Base-by-base conservation (phyloP, 2,888 invertebrate species). In the Eristalis arbustorum region DNA sequence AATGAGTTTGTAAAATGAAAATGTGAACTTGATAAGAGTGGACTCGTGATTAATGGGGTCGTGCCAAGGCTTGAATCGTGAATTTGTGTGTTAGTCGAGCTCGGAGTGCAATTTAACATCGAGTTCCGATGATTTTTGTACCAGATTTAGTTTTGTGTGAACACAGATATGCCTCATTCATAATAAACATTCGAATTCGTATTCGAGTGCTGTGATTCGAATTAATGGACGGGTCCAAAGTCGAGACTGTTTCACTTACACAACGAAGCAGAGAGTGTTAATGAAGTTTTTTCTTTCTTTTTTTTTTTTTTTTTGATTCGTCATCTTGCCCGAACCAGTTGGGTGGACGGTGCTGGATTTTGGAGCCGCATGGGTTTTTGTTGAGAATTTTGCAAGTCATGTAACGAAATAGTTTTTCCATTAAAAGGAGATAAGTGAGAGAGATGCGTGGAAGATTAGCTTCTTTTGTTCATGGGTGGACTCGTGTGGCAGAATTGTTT, bases 31-130 rank as follows among this genome's bases (percentile, higher is more conserved):
- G 73, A 73, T 73, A 73, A 63, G 56, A 64, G 22, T 42, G 10
- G 3, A 14, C n/a, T 49, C 11, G 23, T 28, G 62, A 22, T 22
- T 34, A 63, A 31, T 61, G 40, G 22, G 49, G 49, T 31, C 62
- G 72, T 72, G 62, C 49, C 72, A 72, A 62, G 72, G 72, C 42
- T 72, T 61, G 18, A 57, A 34, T 68, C 34, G 22, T 57, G 31
- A 68, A 68, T 68, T 40, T 57, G 25, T 71, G 8, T 18, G 18
- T 25, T 42, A 14, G 59, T 14, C 22, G 59, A 6, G n/a, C 28
- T 25, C 25, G 11, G 25, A 59, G 13, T 59, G 59, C 25, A 59
- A 25, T 25, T 59, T 8, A 59, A 25, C 3, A 23, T n/a, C 13
- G 1, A 23, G 59, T 57, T 59, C 23, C n/a, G 25, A 28, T 25